Evolutionary conservation across 2,797 vertebrate species (phyloP).

Genomic region (Adrianichthys oophorus): DNA sequence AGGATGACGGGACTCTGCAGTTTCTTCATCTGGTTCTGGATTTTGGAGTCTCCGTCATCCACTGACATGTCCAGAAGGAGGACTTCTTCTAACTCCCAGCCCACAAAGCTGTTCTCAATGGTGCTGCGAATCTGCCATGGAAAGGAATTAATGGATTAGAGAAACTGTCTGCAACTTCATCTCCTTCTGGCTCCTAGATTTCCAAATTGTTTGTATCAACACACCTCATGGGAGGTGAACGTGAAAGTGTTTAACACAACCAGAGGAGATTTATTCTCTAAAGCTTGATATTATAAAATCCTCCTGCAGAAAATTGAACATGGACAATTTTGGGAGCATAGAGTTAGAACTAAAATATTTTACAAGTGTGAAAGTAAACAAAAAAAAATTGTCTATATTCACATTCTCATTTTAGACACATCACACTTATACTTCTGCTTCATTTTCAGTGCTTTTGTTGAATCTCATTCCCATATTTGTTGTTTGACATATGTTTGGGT

Average conservation of each 20-base stretch:
- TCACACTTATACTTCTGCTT: too few relatives aligned
- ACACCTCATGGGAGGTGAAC: constrained; percentile 30
- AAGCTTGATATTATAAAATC: too few relatives aligned
- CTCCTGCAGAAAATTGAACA: too few relatives aligned
- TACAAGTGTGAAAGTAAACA: too few relatives aligned
- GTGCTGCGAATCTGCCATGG: constrained; percentile 86
- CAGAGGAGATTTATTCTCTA: background rate
- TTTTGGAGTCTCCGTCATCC: constrained; percentile 96
- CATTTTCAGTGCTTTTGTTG: too few relatives aligned
- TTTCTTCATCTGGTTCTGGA: constrained; percentile 98
- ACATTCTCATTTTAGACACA: too few relatives aligned
- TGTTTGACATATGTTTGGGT: too few relatives aligned
- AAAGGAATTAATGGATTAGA: constrained; percentile 20
- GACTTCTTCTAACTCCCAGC: constrained; percentile 98
- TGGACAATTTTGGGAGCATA: too few relatives aligned
- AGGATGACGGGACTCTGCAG: constrained; percentile 98
- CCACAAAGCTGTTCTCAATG: constrained; percentile 98
- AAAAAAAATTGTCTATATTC: too few relatives aligned
- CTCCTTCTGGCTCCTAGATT: constrained; percentile 24
- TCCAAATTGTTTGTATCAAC: constrained; percentile 36
- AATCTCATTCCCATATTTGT: too few relatives aligned
- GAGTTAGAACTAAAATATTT: too few relatives aligned
- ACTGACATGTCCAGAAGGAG: constrained; percentile 95
- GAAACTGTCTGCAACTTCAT: constrained; percentile 36
- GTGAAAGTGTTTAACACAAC: constrained; percentile 9